These are phyloP conservation scores for Thaumetopoea pityocampa DNA, from an alignment of 1,140 invertebrate species.

Conservation along the genomic window DNA sequence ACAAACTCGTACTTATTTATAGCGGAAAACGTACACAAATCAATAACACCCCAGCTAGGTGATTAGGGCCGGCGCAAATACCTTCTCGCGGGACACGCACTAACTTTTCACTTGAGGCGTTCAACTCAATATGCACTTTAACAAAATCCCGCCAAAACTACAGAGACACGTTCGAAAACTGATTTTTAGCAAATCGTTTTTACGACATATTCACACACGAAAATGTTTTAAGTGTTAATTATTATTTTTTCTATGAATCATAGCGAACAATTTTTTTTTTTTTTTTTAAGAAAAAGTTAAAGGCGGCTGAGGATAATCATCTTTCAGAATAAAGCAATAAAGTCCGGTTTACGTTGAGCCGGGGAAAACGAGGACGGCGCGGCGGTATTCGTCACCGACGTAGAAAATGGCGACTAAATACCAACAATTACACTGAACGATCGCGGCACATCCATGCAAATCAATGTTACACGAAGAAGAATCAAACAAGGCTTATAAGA, in stretches of 20 bases:
- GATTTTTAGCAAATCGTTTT: slow-evolving; percentile 18
- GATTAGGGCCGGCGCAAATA: slow-evolving; percentile 39
- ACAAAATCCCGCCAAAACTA: slow-evolving; percentile 48
- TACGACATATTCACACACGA: slow-evolving; percentile 29
- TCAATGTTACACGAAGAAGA: slow-evolving; percentile 26
- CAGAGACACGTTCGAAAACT: slow-evolving; percentile 31
- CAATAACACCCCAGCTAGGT: slow-evolving; percentile 52
- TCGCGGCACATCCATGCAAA: slow-evolving; percentile 28
- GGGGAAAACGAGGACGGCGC: slow-evolving; percentile 60
- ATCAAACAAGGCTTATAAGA: slow-evolving; percentile 19
- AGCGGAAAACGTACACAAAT: slow-evolving; percentile 72
- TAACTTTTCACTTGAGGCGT: no score
- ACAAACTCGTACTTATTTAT: slow-evolving; percentile 72
- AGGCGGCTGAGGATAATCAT: slow-evolving; percentile 39
- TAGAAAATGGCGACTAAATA: slow-evolving; percentile 75
- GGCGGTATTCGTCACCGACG: slow-evolving; percentile 66
- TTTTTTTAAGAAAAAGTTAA: slow-evolving; percentile 36
- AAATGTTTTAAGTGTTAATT: slow-evolving; percentile 33
- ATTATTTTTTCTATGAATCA: slow-evolving; percentile 69
- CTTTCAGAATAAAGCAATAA: slow-evolving; percentile 53
- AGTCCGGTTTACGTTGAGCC: slow-evolving; percentile 53
- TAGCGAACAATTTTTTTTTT: slow-evolving; percentile 40
- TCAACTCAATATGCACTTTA: no score
- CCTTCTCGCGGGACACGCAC: slow-evolving; percentile 16
- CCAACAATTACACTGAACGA: slow-evolving; percentile 59